Base-by-base conservation (phyloP, 2,888 invertebrate species). In the Nemapogon koenigi region DNA sequence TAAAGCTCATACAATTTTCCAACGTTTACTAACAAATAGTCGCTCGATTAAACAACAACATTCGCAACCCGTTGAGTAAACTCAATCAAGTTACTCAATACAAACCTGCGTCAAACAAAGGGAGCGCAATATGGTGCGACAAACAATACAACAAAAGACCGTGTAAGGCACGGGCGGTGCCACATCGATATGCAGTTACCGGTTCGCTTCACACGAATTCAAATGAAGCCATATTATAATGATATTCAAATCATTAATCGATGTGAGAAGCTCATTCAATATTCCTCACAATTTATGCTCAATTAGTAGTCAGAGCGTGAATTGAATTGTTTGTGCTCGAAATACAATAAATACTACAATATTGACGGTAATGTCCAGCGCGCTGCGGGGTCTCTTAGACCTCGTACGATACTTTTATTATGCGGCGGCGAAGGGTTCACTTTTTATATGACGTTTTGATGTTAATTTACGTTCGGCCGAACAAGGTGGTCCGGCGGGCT, bases 261-360 rank as follows among this genome's bases (percentile, higher is more conserved):
- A 72, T 64, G 62, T 64, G 64, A 64, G 67, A 57, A 59, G 60
- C 64, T 71, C 68, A 72, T 75, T 75, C 62, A 73, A 72, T 73
- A 71, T 73, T 69, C 72, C 62, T 66, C 69, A 60, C 68, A 63
- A 75, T 70, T 73, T 73, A 75, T 71, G 60, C 65, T 71, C 75
- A 78, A 76, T 78, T 76, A 75, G 71, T 65, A 62, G 65, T 51
- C 61, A 59, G 59, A 70, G 72, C 69, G 71, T 73, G 73, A 75
- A 78, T 75, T 73, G 75, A 76, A 78, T 78, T 78, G 76, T 76
- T 75, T 65, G 76, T 66, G 62, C 60, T 61, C 61, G 60, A 72
- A 72, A 69, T 59, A 71, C 69, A 69, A 73, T 75, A 75, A 75
- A 75, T 64, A 75, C 69, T 69, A 75, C 62, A 75, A 78, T 76